Conservation (phyloP, 2,888 invertebrate genomes). For the Melitaea athalia region DNA sequence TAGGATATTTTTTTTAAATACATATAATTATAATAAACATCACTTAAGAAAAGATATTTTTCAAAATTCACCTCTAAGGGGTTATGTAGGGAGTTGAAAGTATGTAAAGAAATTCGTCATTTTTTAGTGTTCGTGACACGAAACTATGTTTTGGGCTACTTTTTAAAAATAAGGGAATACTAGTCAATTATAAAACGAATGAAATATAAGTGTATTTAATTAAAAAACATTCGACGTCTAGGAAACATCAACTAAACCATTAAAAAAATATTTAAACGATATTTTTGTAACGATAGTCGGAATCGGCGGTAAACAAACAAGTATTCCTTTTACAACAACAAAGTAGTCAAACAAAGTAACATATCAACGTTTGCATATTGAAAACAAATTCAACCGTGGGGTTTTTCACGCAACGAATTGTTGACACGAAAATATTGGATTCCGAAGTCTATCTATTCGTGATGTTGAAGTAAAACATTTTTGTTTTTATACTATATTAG, state of each 20-base stretch:
- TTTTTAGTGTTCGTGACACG: too few species aligned
- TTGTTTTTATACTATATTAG: background rate
- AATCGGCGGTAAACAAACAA: constrained; percentile 29
- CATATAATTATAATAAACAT: too few species aligned
- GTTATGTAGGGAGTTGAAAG: too few species aligned
- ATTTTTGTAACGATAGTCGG: constrained; percentile 28
- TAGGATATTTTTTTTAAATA: too few species aligned
- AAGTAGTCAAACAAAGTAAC: constrained; percentile 40
- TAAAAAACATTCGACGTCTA: background rate
- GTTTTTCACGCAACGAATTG: constrained; percentile 31
- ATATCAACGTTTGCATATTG: constrained; percentile 40
- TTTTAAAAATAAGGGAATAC: too few species aligned
- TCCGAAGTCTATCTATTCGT: constrained; percentile 4
- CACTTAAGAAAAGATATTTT: too few species aligned
- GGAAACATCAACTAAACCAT: constrained; percentile 14
- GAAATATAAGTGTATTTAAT: background rate
- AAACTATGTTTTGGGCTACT: too few species aligned
- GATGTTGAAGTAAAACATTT: background rate
- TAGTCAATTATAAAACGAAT: too few species aligned
- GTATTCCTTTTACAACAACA: constrained; percentile 32
- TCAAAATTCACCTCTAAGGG: too few species aligned
- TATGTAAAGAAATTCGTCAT: too few species aligned
- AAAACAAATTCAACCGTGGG: constrained; percentile 39
- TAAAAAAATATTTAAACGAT: constrained; percentile 37
- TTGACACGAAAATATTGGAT: constrained; percentile 36